phyloP scores from a whole-genome alignment of 2,113 vertebrate genomes.

The Micromys minutus region DNA sequence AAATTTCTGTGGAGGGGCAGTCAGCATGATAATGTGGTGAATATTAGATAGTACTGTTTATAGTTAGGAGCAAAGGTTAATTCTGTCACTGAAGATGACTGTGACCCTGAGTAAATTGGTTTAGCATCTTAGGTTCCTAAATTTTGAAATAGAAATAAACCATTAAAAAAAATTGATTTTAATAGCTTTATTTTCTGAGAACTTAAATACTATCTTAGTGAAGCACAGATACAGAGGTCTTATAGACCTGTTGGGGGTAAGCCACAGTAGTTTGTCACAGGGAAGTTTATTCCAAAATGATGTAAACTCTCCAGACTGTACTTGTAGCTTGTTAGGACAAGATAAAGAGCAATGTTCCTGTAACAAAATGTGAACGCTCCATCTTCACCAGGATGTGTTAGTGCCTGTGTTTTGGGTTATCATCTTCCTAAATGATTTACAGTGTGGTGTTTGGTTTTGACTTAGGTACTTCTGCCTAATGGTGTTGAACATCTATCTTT shows the following conservation, averaged over 20 bases:
- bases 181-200: not conserved
- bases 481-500: not conserved
- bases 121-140: not conserved
- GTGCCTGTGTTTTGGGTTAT: not conserved
- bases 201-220: not conserved
- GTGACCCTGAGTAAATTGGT: not conserved
- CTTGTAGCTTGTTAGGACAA: not conserved
- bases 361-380: not conserved
- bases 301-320: not conserved
- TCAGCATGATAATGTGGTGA: not conserved
- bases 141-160: constrained; percentile 10
- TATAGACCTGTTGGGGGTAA: not conserved
- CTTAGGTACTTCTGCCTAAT: not conserved
- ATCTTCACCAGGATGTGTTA: not conserved
- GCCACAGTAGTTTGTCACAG: not conserved
- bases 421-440: not conserved
- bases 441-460: not conserved
- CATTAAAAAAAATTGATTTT: not conserved
- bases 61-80: not conserved
- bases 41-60: not conserved
- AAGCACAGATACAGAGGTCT: not conserved
- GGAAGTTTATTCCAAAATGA: not conserved
- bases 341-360: too few relatives aligned
- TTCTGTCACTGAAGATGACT: constrained; percentile 10
- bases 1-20: not conserved